These are phyloP conservation scores for Ennomos erosarius DNA, from an alignment of 2,888 invertebrate species.

Conservation along the genomic window DNA sequence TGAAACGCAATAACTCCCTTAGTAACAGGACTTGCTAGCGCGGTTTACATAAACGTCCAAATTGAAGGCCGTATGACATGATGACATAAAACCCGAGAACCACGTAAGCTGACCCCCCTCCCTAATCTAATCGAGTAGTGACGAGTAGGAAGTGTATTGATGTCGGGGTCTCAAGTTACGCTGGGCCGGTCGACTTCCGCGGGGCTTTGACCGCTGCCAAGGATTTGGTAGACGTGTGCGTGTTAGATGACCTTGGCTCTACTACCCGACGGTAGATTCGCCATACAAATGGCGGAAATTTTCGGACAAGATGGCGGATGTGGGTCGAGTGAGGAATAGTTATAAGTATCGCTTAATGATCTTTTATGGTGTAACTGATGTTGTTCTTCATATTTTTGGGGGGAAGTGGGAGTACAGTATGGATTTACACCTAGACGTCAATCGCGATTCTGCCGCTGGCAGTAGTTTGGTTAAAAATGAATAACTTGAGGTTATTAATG, in stretches of 20 bases:
- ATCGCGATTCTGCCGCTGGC: constrained; percentile 5
- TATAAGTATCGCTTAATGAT: too few species aligned
- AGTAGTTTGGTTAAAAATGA: constrained; percentile 8
- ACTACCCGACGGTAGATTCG: constrained; percentile 61
- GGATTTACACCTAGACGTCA: constrained; percentile 18
- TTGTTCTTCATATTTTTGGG: constrained; percentile 5
- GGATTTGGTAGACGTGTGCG: constrained; percentile 76
- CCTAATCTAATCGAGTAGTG: constrained; percentile 37
- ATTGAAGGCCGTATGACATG: constrained; percentile 69
- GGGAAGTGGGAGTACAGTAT: constrained; percentile 22
- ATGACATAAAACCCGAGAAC: constrained; percentile 70
- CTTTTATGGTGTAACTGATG: constrained; percentile 13
- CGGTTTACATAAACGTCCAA: constrained; percentile 69
- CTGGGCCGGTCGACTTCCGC: constrained; percentile 71
- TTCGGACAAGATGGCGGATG: constrained; percentile 37
- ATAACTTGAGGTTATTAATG: constrained; percentile 21
- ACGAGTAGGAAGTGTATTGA: constrained; percentile 53
- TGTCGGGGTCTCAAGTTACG: constrained; percentile 57
- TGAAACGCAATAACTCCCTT: constrained; percentile 44
- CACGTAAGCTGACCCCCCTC: constrained; percentile 46
- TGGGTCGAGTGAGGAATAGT: constrained; percentile 23
- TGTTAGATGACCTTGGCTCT: constrained; percentile 72
- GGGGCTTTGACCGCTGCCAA: constrained; percentile 75
- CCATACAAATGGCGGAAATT: constrained; percentile 35
- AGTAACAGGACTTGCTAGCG: constrained; percentile 59